Base-by-base conservation (phyloP, 2,113 vertebrate genomes). In the Psilopogon haemacephalus region DNA sequence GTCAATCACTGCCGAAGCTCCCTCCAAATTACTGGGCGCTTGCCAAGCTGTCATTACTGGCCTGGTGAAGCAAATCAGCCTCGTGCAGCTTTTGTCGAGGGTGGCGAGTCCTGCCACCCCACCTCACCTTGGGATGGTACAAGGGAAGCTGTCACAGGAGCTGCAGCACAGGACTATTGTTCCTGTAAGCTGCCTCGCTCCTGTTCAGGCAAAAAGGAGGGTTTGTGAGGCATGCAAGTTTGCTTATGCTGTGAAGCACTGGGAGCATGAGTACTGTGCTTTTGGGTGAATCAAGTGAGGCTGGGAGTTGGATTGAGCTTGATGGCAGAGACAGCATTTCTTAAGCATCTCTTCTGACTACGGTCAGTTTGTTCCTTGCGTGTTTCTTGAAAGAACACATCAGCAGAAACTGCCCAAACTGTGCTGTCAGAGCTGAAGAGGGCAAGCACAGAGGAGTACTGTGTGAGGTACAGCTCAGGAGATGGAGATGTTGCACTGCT, bases 211-310 rank as follows among this genome's bases (percentile, higher is more conserved):
- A 10, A 11, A 32, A 48, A 14, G 2, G 28, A 17, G 8, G 6
- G 19, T 75, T 15, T n/a, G 50, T 37, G 2, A 27, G 27, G 12
- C 3, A 2, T 12, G 1, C 0, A 44, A n/a, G 54, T 52, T 69
- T 58, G 59, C n/a, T 71, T 44, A 3, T 15, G 24, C 33, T 84
- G 70, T 24, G 28, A 55, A 6, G 11, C 58, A 50, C 5, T 59
- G 44, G n/a, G 55, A 30, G 26, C 38, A 0, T 3, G 9, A 37
- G 26, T 15, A 48, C 84, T 82, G 16, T n/a, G 46, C 33, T 89
- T 62, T 76, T 27, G 11, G 35, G 4, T 0, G 30, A 71, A 44
- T n/a, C 12, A 50, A 23, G 23, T 26, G 48, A 50, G 48, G 48
- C 35, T 79, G 55, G 70, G 28, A 26, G 75, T 33, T 65, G 62